Conservation (phyloP, 2,797 vertebrate genomes). For the Margarornis squamiger region DNA sequence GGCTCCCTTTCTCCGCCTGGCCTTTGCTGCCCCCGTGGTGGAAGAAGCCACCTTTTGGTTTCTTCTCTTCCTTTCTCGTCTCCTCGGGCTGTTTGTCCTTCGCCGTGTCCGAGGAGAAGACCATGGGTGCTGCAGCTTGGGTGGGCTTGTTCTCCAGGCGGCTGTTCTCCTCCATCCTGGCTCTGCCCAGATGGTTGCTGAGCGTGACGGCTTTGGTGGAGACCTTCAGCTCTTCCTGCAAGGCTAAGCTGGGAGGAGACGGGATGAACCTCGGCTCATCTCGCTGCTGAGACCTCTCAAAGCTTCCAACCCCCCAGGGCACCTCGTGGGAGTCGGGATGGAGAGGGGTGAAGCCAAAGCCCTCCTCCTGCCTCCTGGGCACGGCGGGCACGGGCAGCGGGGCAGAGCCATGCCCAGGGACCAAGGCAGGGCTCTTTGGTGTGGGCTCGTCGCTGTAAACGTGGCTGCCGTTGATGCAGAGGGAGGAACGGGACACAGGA, state of each 20-base stretch:
- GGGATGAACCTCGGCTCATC: slow-evolving; percentile 74
- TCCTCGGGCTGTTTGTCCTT: slow-evolving; percentile 67
- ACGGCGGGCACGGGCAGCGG: slow-evolving; percentile 76
- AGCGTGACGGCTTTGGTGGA: slow-evolving; percentile 51
- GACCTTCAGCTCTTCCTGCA: slow-evolving; percentile 74
- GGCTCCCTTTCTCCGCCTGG: slow-evolving; percentile 54
- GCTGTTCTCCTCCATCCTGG: slow-evolving; percentile 31
- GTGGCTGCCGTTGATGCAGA: slow-evolving; percentile 90
- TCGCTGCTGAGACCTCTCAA: slow-evolving; percentile 79
- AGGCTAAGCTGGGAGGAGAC: slow-evolving; percentile 74
- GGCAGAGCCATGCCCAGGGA: slow-evolving; percentile 69
- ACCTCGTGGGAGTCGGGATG: slow-evolving; percentile 6
- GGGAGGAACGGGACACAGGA: slow-evolving; percentile 79
- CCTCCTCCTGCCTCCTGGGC: slow-evolving; percentile 66
- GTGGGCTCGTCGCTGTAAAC: slow-evolving; percentile 78
- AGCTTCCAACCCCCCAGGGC: slow-evolving; percentile 76
- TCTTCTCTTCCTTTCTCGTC: slow-evolving; percentile 72
- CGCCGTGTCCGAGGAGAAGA: slow-evolving; percentile 4
- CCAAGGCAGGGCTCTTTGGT: slow-evolving; percentile 26
- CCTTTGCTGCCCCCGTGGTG: slow-evolving; percentile 73
- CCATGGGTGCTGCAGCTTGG: slow-evolving; percentile 60
- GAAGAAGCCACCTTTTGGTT: slow-evolving; percentile 80
- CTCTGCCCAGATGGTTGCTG: slow-evolving; percentile 69
- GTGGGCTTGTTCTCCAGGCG: slow-evolving; percentile 46
- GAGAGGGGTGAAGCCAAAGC: slow-evolving; percentile 10